A percentile compares a stretch with the other conserved stretches of the same genome.
Evolutionary conservation across 2,797 vertebrate species (phyloP).

Genomic region (Scolopax bukidnonensis): DNA sequence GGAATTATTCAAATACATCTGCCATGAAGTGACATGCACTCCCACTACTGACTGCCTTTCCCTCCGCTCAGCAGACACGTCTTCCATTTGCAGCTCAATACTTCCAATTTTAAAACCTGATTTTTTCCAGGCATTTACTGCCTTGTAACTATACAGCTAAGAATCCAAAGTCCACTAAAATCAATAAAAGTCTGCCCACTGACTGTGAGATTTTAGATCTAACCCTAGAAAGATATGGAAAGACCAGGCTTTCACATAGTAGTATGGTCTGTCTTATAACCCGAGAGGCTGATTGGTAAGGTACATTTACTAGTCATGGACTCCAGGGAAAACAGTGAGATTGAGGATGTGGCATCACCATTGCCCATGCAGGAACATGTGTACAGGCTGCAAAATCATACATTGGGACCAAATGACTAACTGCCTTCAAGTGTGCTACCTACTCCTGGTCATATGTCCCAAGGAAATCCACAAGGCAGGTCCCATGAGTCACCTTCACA

Average conservation of each 20-base stretch:
- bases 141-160: neutral
- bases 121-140: neutral
- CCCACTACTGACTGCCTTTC: neutral
- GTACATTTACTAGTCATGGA: neutral
- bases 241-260: neutral
- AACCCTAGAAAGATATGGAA: neutral
- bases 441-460: neutral
- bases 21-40: accelerated
- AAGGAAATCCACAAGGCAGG: accelerated
- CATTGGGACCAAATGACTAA: neutral
- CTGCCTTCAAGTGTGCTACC: neutral
- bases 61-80: neutral
- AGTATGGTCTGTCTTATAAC: neutral
- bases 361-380: neutral
- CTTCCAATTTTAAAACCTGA: neutral
- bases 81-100: neutral
- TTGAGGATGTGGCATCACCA: neutral
- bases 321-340: neutral
- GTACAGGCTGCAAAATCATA: neutral
- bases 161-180: neutral
- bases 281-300: neutral
- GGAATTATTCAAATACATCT: neutral
- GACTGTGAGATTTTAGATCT: neutral
- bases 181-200: neutral
- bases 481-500: neutral